Evolutionary conservation across 2,888 invertebrate genomes (phyloP).

Genomic region (Falcaria lacertinaria): DNA sequence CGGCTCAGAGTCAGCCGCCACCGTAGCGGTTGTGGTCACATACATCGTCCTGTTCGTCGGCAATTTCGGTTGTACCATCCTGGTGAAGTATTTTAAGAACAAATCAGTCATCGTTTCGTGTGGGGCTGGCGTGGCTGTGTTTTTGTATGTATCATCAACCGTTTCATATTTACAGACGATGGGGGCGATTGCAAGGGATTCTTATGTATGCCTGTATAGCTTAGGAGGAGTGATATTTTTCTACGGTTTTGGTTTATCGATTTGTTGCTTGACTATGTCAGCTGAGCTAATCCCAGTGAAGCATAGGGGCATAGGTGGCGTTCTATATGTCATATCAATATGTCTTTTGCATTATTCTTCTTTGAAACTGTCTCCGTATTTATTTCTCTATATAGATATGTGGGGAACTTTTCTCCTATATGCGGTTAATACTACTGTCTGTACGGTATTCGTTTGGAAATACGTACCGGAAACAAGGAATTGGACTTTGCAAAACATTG

Average conservation of each 20-base stretch:
- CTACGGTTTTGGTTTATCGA: constrained; percentile 10
- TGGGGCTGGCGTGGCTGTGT: constrained; percentile 2
- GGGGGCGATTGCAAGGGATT: constrained; percentile 7
- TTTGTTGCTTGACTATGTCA: constrained; percentile 9
- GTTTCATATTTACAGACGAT: constrained; percentile 11
- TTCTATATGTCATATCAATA: constrained; percentile 11
- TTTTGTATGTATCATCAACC: constrained; percentile 5
- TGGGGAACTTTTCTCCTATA: constrained; percentile 17
- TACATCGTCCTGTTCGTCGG: constrained; percentile 8
- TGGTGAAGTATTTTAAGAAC: constrained; percentile 11
- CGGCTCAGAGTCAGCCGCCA: constrained; percentile 4
- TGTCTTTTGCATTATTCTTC: constrained; percentile 13
- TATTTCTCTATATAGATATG: constrained; percentile 12
- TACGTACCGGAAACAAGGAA: constrained; percentile 18
- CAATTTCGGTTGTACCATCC: constrained; percentile 3
- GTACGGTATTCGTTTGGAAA: constrained; percentile 13
- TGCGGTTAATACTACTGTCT: constrained; percentile 7
- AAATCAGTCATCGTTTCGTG: constrained; percentile 11
- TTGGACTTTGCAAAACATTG: constrained; percentile 16
- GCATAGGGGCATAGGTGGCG: constrained; percentile 18
- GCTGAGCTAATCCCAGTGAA: constrained; percentile 20
- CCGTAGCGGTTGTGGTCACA: constrained; percentile 8
- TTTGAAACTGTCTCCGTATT: constrained; percentile 17
- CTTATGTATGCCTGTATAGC: constrained; percentile 11
- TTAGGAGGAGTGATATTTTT: constrained; percentile 10